These are phyloP conservation scores for Lonchura striata DNA, from an alignment of 2,113 vertebrate genomes.

Conservation along the genomic window DNA sequence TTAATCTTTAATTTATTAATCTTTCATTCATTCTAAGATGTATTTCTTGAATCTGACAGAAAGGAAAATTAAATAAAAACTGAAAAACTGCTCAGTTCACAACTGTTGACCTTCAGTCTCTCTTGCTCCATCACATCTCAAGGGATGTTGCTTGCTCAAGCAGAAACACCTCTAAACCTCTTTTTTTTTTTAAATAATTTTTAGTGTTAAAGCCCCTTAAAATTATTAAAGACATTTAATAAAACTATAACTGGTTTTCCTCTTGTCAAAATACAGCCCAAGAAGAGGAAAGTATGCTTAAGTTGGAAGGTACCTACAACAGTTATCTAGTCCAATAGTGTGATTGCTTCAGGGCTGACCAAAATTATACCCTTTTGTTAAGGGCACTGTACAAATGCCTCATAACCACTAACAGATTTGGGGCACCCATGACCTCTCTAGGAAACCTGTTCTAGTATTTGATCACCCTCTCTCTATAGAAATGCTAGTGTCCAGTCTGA, in stretches of 20 bases:
- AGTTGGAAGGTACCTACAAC: neutral
- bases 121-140: neutral
- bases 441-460: neutral
- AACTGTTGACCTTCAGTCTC: neutral
- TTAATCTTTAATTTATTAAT: neutral
- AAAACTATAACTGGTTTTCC: neutral
- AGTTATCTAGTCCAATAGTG: accelerated
- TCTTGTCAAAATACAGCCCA: neutral
- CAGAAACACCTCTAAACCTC: neutral
- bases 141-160: neutral
- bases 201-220: neutral
- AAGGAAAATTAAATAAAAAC: neutral
- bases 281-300: neutral
- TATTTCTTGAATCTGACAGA: neutral
- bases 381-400: neutral
- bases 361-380: neutral
- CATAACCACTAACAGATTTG: neutral
- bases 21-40: neutral
- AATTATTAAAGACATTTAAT: neutral
- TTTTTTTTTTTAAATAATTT: neutral
- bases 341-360: neutral
- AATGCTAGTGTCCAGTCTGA: neutral
- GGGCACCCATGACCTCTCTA: neutral
- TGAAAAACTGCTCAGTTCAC: neutral
- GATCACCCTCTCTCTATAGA: neutral